These are phyloP conservation scores for Actinia tenebrosa DNA, from an alignment of 64 coral and sea anemone species.

Conservation along the genomic window DNA sequence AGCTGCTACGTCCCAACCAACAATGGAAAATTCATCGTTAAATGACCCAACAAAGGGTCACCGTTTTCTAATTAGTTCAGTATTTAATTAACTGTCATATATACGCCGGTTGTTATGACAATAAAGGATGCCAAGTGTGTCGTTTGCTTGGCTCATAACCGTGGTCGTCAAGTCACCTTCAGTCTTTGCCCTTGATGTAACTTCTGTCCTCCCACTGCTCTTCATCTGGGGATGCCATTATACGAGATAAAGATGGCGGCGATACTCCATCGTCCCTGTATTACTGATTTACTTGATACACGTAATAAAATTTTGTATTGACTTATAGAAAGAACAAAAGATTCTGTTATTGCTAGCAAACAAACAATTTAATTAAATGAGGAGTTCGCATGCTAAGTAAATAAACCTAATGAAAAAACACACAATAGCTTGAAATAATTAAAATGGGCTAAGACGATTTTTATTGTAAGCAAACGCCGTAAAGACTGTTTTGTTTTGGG, in stretches of 20 bases:
- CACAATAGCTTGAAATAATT: slow-evolving; percentile 83
- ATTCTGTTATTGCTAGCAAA: slow-evolving; percentile 27
- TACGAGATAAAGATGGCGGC: background rate
- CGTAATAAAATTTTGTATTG: background rate
- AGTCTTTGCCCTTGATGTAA: background rate
- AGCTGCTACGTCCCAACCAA: background rate
- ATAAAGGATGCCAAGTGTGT: slow-evolving; percentile 1
- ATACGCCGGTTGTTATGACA: slow-evolving; percentile 15
- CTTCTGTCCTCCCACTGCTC: background rate
- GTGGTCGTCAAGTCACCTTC: background rate
- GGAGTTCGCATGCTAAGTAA: slow-evolving; percentile 74
- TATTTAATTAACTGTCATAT: slow-evolving; percentile 19
- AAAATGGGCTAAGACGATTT: slow-evolving; percentile 44
- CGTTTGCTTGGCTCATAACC: background rate
- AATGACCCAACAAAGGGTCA: slow-evolving; percentile 20
- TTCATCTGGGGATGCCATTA: slow-evolving; percentile 3
- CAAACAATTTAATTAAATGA: slow-evolving; percentile 93
- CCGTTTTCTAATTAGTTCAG: slow-evolving; percentile 22
- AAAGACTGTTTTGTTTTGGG: slow-evolving; percentile 23
- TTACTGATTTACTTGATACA: slow-evolving; percentile 2
- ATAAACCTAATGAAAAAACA: slow-evolving; percentile 89
- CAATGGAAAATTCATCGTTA: slow-evolving; percentile 13
- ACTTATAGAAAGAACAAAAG: slow-evolving; percentile 26
- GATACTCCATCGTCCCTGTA: background rate
- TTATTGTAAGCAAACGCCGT: slow-evolving; percentile 37